Conservation (phyloP, 2,888 invertebrate genomes). For the Drosophila imparisetae region DNA sequence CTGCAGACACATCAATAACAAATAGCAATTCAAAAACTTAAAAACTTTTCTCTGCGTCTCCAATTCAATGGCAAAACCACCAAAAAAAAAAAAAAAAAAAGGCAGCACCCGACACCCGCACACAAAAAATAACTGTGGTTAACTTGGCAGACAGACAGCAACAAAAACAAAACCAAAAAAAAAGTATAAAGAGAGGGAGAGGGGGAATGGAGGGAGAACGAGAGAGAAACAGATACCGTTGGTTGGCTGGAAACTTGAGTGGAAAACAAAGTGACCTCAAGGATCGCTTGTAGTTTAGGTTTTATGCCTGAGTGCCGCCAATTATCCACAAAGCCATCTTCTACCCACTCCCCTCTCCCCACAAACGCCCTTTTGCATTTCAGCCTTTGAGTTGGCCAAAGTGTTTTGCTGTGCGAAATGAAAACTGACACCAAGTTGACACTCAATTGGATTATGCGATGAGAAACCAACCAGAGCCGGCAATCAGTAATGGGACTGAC, state of each 20-base stretch:
- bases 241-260: slow-evolving; percentile 55
- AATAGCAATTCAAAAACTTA: slow-evolving; percentile 38
- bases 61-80: slow-evolving; percentile 16
- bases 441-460: slow-evolving; percentile 70
- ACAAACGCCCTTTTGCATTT: slow-evolving; percentile 2
- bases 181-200: not conserved
- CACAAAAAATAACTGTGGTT: slow-evolving; percentile 57
- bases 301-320: slow-evolving; percentile 68
- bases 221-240: slow-evolving; percentile 34
- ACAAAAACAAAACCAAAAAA: slow-evolving; percentile 29
- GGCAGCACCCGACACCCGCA: slow-evolving; percentile 35
- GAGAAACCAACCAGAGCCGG: slow-evolving; percentile 33
- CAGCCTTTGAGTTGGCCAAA: slow-evolving; percentile 15
- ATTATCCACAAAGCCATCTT: slow-evolving; percentile 50
- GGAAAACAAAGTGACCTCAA: slow-evolving; percentile 66
- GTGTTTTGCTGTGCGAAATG: slow-evolving; percentile 62
- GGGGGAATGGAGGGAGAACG: not conserved
- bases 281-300: slow-evolving; percentile 59
- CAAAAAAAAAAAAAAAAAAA: slow-evolving; percentile 11
- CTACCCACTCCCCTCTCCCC: slow-evolving; percentile 12
- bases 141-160: slow-evolving; percentile 59
- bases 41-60: slow-evolving; percentile 50
- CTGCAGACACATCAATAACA: slow-evolving; percentile 54
- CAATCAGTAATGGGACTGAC: slow-evolving; percentile 32
- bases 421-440: slow-evolving; percentile 77